Evolutionary conservation across 1,140 invertebrate genomes (phyloP), one percentile per base, ranked within the genome.

Genomic region (Zaprionus ghesquierei): DNA sequence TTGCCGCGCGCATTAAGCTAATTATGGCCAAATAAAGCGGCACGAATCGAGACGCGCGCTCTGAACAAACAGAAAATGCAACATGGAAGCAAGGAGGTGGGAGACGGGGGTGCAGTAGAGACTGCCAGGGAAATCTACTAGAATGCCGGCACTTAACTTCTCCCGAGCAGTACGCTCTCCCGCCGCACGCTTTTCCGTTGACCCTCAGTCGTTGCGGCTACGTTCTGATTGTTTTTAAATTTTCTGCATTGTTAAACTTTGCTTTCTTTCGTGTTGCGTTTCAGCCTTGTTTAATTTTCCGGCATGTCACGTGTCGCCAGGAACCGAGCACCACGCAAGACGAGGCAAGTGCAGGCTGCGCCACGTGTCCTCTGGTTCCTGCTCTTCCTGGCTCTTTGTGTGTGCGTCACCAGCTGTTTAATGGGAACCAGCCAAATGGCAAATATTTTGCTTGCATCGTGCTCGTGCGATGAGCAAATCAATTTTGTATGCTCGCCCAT

Each of bases 191-290:
- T 5, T 56, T 62, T 38, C 29, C 23, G 31, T 50, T 38, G 29
- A 9, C 15, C 38, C 35, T 46, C 29, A 22, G 22, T 38, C 12
- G 51, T 33, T 51, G 79, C 75, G 79, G 82, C 76, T 68, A 73
- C 65, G 62, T 71, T 84, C 54, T 78, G 75, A 91, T 91, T 91
- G 86, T 91, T 90, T 90, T 91, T 91, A 82, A 85, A 91, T 91
- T 91, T 91, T 91, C 82, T 81, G 90, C 90, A 84, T 91, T 91
- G 90, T 91, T 91, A 91, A 86, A 89, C 79, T 80, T 77, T 69
- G 61, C 44, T 56, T 79, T 73, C 62, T 63, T 15, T 12, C 64
- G 22, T 50, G 20, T 58, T 56, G 5, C 8, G 18, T 23, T 33
- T 10, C 3, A 18, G 12, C 29, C 44, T 89, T 89, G 84, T 84